Evolutionary conservation across 2,888 invertebrate species (phyloP).

Genomic region (Beris chalybata): DNA sequence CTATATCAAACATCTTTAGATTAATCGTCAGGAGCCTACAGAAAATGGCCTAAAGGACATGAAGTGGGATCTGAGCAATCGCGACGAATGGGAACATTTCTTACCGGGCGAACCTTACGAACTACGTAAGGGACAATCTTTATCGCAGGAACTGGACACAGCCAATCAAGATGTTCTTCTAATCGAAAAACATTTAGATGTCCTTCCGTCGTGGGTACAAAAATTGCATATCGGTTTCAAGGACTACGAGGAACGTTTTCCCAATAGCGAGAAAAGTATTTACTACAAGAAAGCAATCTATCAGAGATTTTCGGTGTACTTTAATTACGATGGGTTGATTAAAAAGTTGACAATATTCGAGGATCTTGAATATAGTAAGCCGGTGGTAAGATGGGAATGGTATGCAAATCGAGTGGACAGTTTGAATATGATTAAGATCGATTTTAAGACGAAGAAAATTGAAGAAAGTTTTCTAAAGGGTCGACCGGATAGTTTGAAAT

Average conservation of each 20-base stretch:
- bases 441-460: constrained; percentile 59
- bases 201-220: constrained; percentile 75
- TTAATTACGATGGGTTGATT: constrained; percentile 66
- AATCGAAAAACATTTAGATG: constrained; percentile 73
- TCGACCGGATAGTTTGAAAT: constrained; percentile 68
- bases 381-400: constrained; percentile 61
- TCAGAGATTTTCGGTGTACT: constrained; percentile 78
- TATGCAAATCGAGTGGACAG: constrained; percentile 69
- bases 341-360: constrained; percentile 48
- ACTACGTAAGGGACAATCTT: constrained; percentile 48
- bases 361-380: constrained; percentile 47
- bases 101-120: constrained; percentile 69
- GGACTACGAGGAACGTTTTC: constrained; percentile 72
- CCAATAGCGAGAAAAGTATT: constrained; percentile 68
- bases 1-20: constrained; percentile 47
- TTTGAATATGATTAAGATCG: constrained; percentile 60
- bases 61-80: constrained; percentile 65
- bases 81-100: constrained; percentile 71
- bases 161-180: constrained; percentile 56
- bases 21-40: constrained; percentile 65
- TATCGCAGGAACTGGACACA: constrained; percentile 59
- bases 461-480: constrained; percentile 68
- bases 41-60: constrained; percentile 58
- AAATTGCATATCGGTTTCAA: constrained; percentile 62
- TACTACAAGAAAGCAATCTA: constrained; percentile 74